phyloP scores from a whole-genome alignment of 2,888 invertebrate genomes.

The Lasioglossum leucozonium region DNA sequence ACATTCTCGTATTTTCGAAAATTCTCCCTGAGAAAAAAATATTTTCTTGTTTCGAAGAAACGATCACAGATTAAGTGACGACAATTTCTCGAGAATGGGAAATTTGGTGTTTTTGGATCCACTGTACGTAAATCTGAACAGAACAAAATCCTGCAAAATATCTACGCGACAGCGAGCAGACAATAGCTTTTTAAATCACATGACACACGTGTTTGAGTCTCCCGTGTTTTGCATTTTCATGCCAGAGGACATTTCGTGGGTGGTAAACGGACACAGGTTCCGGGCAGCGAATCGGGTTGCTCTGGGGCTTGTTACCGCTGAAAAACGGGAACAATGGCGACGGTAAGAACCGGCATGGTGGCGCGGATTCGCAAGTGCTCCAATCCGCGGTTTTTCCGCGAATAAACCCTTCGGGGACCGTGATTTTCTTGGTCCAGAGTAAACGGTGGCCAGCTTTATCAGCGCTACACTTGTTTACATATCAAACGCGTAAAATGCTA shows the following conservation, averaged over 20 bases:
- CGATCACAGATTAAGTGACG: too few species aligned
- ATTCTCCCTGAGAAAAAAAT: not conserved
- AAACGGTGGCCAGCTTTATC: slow-evolving; percentile 8
- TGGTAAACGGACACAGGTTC: not conserved
- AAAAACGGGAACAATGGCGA: not conserved
- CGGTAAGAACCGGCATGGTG: not conserved
- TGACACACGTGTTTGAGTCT: not conserved
- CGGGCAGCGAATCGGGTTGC: not conserved
- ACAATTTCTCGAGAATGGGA: too few species aligned
- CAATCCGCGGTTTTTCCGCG: slow-evolving; percentile 1
- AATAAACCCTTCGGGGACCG: not conserved
- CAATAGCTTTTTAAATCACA: not conserved
- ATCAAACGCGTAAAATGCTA: slow-evolving; percentile 48
- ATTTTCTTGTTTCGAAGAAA: too few species aligned
- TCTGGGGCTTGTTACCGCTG: not conserved
- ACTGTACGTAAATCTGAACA: not conserved
- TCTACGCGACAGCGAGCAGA: not conserved
- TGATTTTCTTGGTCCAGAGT: not conserved
- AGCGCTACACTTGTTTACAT: slow-evolving; percentile 30
- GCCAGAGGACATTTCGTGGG: not conserved
- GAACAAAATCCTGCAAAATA: not conserved
- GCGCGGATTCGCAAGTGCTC: not conserved
- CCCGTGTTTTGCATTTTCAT: not conserved
- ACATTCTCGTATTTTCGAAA: not conserved
- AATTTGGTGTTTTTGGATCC: not conserved